These are phyloP conservation scores for Pogoniulus pusillus DNA, from an alignment of 2,797 vertebrate genomes.

Conservation along the genomic window DNA sequence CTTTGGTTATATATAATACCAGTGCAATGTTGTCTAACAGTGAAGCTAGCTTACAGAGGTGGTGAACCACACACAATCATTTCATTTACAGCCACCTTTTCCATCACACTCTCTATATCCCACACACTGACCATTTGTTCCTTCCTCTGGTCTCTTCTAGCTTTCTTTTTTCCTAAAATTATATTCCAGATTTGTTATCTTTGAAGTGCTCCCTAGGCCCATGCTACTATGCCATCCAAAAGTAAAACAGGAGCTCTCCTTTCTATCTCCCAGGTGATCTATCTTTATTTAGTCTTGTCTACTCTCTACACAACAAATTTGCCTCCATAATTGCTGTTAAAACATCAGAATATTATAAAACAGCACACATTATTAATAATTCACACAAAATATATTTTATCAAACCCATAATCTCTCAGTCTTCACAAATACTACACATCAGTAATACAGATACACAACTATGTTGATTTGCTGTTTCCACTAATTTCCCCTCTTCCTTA, in stretches of 20 bases:
- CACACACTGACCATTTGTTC: not conserved
- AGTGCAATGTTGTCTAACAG: not conserved
- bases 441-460: not conserved
- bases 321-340: not conserved
- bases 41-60: not conserved
- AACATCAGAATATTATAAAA: not conserved
- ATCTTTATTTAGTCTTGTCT: not conserved
- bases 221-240: not conserved
- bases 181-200: not conserved
- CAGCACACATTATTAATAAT: not conserved
- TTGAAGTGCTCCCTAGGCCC: not conserved
- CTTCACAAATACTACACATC: not conserved
- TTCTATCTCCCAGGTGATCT: not conserved
- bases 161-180: not conserved
- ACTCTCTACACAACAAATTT: not conserved
- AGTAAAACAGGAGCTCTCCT: not conserved
- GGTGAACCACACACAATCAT: not conserved
- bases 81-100: not conserved
- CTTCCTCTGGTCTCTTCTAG: not conserved
- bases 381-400: not conserved
- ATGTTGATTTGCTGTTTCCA: not conserved
- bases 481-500: not conserved
- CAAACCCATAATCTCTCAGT: not conserved
- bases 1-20: not conserved
- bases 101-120: not conserved